phyloP scores from a whole-genome alignment of 2,888 invertebrate genomes.

The Drosophila demipolita region DNA sequence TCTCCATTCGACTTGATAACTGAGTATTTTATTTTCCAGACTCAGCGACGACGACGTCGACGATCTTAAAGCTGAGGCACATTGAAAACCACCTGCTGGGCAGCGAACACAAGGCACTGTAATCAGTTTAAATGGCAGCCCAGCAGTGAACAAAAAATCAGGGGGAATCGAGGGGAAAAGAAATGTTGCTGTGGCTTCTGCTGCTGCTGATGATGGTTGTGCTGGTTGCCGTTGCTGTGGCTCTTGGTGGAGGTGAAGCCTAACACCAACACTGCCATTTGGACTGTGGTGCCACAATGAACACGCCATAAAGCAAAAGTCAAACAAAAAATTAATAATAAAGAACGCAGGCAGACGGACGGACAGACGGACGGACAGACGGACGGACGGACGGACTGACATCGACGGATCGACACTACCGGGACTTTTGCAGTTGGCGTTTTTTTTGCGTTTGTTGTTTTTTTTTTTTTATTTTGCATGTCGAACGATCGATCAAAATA shows the following conservation, averaged over 20 bases:
- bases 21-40: conserved; percentile 54
- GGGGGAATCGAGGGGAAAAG: conserved; percentile 10
- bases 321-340: conserved; percentile 81
- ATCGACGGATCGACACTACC: conserved; percentile 31
- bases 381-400: conserved; percentile 27
- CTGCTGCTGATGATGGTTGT: conserved; percentile 4
- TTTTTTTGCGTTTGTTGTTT: conserved; percentile 12
- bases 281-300: conserved; percentile 75
- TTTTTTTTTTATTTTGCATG: conserved; percentile 55
- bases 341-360: conserved; percentile 20
- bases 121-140: conserved; percentile 74
- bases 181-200: neutral
- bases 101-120: conserved; percentile 73
- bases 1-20: conserved; percentile 28
- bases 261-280: conserved; percentile 51
- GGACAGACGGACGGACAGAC: neutral
- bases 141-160: conserved; percentile 8
- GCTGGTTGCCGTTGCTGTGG: too few relatives aligned
- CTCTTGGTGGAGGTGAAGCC: neutral
- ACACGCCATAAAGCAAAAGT: conserved; percentile 81
- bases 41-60: conserved; percentile 54
- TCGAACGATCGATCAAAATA: conserved; percentile 79
- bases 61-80: conserved; percentile 39
- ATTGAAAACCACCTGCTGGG: conserved; percentile 81
- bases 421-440: conserved; percentile 55